Evolutionary conservation across 2,113 vertebrate species (phyloP).

Genomic region (Rhipidura dahli): DNA sequence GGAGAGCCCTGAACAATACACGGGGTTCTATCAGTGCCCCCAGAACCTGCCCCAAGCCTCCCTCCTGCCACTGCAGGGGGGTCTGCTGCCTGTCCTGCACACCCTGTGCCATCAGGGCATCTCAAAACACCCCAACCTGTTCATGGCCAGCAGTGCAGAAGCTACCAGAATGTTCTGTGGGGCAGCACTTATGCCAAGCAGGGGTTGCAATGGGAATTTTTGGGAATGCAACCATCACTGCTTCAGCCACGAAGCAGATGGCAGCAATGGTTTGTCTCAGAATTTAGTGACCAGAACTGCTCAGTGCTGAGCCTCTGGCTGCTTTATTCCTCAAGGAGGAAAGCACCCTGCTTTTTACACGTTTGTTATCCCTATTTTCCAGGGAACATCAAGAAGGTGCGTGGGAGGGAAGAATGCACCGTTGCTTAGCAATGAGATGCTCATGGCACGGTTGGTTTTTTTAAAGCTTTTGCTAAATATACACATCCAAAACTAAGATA

Average conservation of each 20-base stretch:
- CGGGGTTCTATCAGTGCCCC: accelerated
- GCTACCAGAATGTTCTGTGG: background rate
- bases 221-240: background rate
- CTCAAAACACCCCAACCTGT: background rate
- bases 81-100: background rate
- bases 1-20: background rate
- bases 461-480: slow-evolving; percentile 38
- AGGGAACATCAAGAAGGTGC: background rate
- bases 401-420: slow-evolving; percentile 24
- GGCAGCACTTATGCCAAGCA: background rate
- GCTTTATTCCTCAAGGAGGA: background rate
- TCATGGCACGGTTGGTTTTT: slow-evolving; percentile 1
- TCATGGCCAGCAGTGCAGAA: accelerated
- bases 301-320: background rate
- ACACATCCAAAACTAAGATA: background rate
- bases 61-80: background rate
- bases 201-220: background rate
- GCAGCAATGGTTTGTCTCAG: background rate
- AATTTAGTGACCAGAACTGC: background rate
- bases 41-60: background rate
- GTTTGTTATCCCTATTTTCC: slow-evolving; percentile 13
- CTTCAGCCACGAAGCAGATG: background rate
- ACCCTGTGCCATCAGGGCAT: accelerated
- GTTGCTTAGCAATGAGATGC: slow-evolving; percentile 63
- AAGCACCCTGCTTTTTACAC: background rate